Evolutionary conservation across 2,113 vertebrate species (phyloP), one percentile per base, ranked within the genome.

Genomic region (Panthera uncia): DNA sequence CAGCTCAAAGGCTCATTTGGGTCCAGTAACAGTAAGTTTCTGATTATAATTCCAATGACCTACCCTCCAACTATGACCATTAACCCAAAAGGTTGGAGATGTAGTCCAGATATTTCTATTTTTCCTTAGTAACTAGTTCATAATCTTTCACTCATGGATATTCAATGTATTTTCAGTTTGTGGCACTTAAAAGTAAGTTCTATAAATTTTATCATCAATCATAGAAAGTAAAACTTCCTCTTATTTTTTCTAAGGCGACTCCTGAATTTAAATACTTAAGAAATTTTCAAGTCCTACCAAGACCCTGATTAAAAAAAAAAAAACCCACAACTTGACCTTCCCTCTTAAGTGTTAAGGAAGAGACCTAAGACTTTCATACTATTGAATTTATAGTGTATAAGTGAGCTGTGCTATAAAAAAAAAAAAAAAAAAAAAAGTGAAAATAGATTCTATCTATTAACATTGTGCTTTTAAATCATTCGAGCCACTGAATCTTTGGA

Each of bases 141-240:
- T 21, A 93, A 41, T 78, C 65, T 91, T 95, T 94, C 89, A 90
- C 84, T 52, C 12, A 63, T 21, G 83, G 57, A 82, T 19, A 89
- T 92, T 31, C 27, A 31, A 91, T 95, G 29, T 61, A 92, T 71
- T 94, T 91, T 95, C 31, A 80, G n/a, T 94, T 79, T 69, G 33
- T 88, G n/a, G 31, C 41, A 94, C 4, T 55, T 41, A 61, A 93
- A 88, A 78, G 82, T 2, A 95, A 86, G 31, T 52, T 82, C 88
- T 65, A 63, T 68, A 83, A 48, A 73, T 55, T 94, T 95, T 94
- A 83, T 57, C 95, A 82, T 65, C 14, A 7, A 83, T 21, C 65
- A 88, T 4, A 69, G 80, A 89, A 91, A 96, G 48, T 0, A 82
- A 73, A 93, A 69, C 55, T 48, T 92, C 36, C 63, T 84, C 27